Percentiles rank a stretch among this genome's conserved stretches.
Conservation (phyloP, 30 jellyfish, hydroid and myxozoan species). For the Nemopilema nomurai region DNA sequence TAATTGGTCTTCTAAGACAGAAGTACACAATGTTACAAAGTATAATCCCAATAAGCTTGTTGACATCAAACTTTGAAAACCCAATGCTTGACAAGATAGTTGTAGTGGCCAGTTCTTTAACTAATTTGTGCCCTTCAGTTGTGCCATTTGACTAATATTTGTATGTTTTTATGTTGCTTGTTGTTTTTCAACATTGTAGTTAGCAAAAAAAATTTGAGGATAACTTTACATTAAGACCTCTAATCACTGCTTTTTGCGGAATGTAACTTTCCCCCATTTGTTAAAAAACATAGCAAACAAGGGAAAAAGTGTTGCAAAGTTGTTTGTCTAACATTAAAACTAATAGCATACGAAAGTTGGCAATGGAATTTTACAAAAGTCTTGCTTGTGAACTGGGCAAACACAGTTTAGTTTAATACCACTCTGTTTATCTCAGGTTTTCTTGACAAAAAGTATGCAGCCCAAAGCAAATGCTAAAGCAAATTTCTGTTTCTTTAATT, state of each 20-base stretch:
- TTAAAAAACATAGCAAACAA: background rate
- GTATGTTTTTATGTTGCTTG: too few relatives aligned
- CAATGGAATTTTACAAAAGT: background rate
- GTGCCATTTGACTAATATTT: slow-evolving; percentile 41
- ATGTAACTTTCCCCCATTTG: background rate
- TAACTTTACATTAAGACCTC: too few relatives aligned
- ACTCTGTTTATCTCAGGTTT: background rate
- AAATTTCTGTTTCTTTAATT: too few relatives aligned
- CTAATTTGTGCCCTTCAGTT: slow-evolving; percentile 14
- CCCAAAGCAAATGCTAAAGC: background rate
- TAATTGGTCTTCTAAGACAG: slow-evolving; percentile 51
- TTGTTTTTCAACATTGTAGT: too few relatives aligned
- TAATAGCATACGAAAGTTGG: background rate
- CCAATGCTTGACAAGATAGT: slow-evolving; percentile 17
- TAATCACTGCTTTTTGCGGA: too few relatives aligned
- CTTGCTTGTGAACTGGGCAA: background rate
- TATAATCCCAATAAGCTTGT: slow-evolving; percentile 7
- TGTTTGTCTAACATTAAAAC: background rate
- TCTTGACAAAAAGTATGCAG: background rate
- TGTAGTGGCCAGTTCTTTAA: slow-evolving; percentile 1
- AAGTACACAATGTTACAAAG: slow-evolving; percentile 40
- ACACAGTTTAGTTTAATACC: background rate
- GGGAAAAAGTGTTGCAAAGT: background rate
- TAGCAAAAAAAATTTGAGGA: too few relatives aligned
- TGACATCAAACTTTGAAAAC: slow-evolving; percentile 1